Base-by-base conservation (phyloP, 1,140 invertebrate species). In the Pogonomyrmex barbatus region DNA sequence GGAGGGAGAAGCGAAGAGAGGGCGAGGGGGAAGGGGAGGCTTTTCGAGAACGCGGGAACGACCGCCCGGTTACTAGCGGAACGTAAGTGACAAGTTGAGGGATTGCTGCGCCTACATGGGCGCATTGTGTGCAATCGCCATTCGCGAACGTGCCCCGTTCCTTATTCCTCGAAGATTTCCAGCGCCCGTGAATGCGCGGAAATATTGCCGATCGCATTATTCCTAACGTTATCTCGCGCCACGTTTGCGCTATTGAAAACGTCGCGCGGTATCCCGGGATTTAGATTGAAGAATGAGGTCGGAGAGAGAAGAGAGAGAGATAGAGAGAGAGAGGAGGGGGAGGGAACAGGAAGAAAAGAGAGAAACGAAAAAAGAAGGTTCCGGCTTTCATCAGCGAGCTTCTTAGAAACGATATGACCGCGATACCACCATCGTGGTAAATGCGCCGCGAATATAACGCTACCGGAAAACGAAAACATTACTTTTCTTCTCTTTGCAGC, bases 61-160 rank as follows among this genome's bases (percentile, higher is more conserved):
- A 82, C 47, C 67, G 54, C 67, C 58, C 68, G 79, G 24, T n/a
- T 83, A 83, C 79, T 75, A 85, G 86, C 87, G 76, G 89, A 85
- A 90, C 87, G 91, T 94, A 94, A 94, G 94, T 94, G 94, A 94
- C 94, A 94, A 93, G 93, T 94, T 94, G 94, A 94, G 91, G 91
- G 93, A 94, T 94, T 94, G 93, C 92, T 83, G 86, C 87, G 92
- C 87, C 89, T 91, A 88, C 87, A 62, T 82, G 73, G 76, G 73
- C 78, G 88, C 87, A 92, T 92, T 92, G 90, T 91, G 86, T 88
- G 82, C 90, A 90, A 91, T 92, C 91, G 89, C 89, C 91, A 83
- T 65, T 85, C 67, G 79, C 87, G 68, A 84, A 76, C 58, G 65
- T 65, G 68, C 58, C 42, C 54, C 70, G 50, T 50, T 67, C 39